Evolutionary conservation across 2,888 invertebrate genomes (phyloP), one percentile per base, ranked within the genome.

Genomic region (Embidobia sp.): DNA sequence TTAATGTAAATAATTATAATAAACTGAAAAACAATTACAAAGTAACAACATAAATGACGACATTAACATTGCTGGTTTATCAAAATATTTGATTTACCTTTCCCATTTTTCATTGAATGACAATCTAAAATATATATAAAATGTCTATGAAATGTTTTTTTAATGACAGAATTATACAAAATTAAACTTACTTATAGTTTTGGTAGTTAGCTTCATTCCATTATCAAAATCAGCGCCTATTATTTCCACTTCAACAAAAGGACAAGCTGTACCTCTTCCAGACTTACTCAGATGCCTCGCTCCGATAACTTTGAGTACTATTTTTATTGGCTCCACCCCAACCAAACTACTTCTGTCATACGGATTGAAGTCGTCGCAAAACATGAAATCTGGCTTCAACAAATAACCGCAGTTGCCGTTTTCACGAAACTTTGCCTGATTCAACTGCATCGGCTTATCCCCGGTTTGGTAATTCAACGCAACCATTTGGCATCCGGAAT

Each of bases 381-480:
- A 93, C 96, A 98, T 96, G 81, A 95, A 96, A 1, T 95, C 94
- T 0, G 99, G 98, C 87, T 96, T 96, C 61, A 99, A 90, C 0
- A 99, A 91, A 88, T 95, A 99, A 0, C 99, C 99, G 88, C 97
- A 98, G 26, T 93, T 92, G 0, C 97, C 98, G 86, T 99, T 99
- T 86, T 96, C 95, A 19, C 94, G 91, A 87, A 99, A 99, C 87
- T 95, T 95, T 0, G 96, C 97, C 87, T 95, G 94, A 90, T 99
- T 99, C 6, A 98, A 87, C 90, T 99, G 98, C 98, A 99, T 99
- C 7, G 97, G 92, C 85, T 96, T 96, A 88, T 99, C 99, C 75
- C 94, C 92, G 0, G 99, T 99, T 90, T 99, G 99, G 90, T 97
- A 99, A 90, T 99, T 99, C 2, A 99, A 91, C 0, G 99, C 98